Evolutionary conservation across 2,888 invertebrate genomes (phyloP).

Genomic region (Dryadula phaetusa): DNA sequence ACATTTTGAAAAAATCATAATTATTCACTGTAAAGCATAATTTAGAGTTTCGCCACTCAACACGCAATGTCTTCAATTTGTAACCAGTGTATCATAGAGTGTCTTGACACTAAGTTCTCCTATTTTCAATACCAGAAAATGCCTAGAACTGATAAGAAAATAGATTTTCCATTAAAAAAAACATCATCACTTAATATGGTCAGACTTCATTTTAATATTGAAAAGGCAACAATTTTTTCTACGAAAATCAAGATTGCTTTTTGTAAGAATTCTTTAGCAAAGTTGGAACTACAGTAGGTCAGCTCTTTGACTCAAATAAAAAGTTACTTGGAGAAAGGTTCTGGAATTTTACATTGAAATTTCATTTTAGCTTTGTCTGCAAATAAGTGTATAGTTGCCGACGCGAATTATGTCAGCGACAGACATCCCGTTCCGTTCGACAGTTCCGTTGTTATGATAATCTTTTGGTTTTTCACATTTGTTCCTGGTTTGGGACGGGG

Average conservation of each 20-base stretch:
- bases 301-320: conserved; percentile 24
- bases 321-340: conserved; percentile 12
- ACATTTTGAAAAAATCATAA: too few species aligned
- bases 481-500: neutral
- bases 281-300: conserved; percentile 20
- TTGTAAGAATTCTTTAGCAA: conserved; percentile 10
- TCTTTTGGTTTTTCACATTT: conserved; percentile 9
- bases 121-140: too few species aligned
- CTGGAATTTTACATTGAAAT: conserved; percentile 35
- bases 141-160: too few species aligned
- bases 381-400: conserved; percentile 43
- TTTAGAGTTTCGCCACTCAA: too few species aligned
- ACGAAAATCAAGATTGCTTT: conserved; percentile 5
- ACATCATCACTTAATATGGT: neutral
- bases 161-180: too few species aligned
- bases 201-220: conserved; percentile 14
- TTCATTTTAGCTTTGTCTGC: conserved; percentile 40
- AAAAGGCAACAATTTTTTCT: conserved; percentile 3
- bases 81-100: too few species aligned
- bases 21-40: too few species aligned
- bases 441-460: conserved; percentile 10
- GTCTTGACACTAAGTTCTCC: too few species aligned
- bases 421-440: too few species aligned
- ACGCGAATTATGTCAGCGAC: conserved; percentile 42
- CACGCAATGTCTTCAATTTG: too few species aligned